phyloP scores from a whole-genome alignment of 2,888 invertebrate species.

The Anorthoa munda region DNA sequence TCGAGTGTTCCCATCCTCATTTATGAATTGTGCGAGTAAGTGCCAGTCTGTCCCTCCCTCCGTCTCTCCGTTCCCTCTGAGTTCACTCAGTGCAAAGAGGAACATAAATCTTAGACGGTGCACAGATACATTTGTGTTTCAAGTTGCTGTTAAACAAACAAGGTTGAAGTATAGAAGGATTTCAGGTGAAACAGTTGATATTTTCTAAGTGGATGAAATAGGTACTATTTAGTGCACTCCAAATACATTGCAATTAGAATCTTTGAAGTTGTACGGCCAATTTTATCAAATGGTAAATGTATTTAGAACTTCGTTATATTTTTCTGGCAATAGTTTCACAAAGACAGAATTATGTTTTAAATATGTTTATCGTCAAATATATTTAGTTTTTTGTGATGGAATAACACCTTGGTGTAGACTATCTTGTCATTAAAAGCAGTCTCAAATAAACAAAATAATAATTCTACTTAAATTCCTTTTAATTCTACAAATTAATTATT shows the following conservation, averaged over 20 bases:
- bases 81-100: conserved; percentile 48
- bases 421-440: no score
- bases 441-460: no score
- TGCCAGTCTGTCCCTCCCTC: conserved; percentile 25
- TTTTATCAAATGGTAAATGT: no score
- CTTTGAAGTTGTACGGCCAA: no score
- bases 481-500: no score
- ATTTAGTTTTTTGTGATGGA: no score
- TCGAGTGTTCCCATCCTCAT: conserved; percentile 43
- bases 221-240: not conserved
- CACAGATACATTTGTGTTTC: conserved; percentile 47
- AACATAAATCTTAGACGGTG: conserved; percentile 51
- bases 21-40: conserved; percentile 47
- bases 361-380: no score
- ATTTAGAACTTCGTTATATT: no score
- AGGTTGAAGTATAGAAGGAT: conserved; percentile 18
- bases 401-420: no score
- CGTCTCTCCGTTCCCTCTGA: not conserved
- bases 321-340: no score
- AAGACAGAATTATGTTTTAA: no score
- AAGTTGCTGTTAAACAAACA: not conserved
- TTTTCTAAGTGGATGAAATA: not conserved
- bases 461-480: no score
- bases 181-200: not conserved
- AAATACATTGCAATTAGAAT: not conserved